These are phyloP conservation scores for Cygnus olor DNA, from an alignment of 2,797 vertebrate genomes.

Conservation along the genomic window DNA sequence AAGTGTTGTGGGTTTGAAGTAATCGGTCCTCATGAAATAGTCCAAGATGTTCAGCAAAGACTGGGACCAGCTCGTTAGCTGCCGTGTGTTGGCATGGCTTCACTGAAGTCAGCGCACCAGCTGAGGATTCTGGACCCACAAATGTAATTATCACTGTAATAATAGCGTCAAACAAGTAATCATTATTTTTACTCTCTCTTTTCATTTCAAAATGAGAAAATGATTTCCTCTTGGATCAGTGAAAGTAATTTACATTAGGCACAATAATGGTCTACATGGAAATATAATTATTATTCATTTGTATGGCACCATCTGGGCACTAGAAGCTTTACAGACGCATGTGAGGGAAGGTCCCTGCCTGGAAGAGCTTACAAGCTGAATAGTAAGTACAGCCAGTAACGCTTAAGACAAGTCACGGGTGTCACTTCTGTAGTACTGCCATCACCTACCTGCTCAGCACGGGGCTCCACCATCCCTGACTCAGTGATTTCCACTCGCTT, in stretches of 20 bases:
- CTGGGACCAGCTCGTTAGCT: background rate
- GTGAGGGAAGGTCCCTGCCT: slow-evolving; percentile 38
- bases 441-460: background rate
- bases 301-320: slow-evolving; percentile 51
- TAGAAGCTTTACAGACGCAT: slow-evolving; percentile 35
- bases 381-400: background rate
- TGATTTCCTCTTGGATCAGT: slow-evolving; percentile 70
- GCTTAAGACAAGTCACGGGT: background rate
- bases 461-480: background rate
- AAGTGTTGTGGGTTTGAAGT: background rate
- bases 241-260: slow-evolving; percentile 64
- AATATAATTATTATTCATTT: slow-evolving; percentile 65
- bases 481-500: background rate
- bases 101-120: slow-evolving; percentile 40
- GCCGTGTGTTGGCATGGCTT: background rate
- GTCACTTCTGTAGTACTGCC: background rate
- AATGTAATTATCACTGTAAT: slow-evolving; percentile 62
- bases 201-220: slow-evolving; percentile 65
- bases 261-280: slow-evolving; percentile 47
- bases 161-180: slow-evolving; percentile 63
- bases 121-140: slow-evolving; percentile 63
- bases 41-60: background rate
- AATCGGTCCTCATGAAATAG: background rate
- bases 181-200: slow-evolving; percentile 68
- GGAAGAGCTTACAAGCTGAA: slow-evolving; percentile 11